A percentile compares a stretch with the other conserved stretches of the same genome.
phyloP scores from a whole-genome alignment of 2,113 vertebrate species.

The Gallinago paraguaiae region DNA sequence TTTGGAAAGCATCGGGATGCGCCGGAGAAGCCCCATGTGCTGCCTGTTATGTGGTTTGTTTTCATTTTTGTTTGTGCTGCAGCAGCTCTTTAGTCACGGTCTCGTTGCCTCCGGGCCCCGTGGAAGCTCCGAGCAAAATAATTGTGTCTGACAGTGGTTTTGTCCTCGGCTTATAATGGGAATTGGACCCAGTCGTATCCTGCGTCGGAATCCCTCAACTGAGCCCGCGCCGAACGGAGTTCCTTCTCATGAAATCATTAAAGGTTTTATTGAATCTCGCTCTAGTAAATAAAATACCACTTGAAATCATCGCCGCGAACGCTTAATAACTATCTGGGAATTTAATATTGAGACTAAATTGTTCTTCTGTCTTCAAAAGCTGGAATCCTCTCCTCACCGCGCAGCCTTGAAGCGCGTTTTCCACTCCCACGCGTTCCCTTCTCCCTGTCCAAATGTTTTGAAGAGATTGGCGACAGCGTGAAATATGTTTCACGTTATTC shows the following conservation, averaged over 20 bases:
- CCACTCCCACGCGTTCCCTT: neutral
- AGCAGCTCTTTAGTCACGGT: neutral
- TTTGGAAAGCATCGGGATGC: neutral
- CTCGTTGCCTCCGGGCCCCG: neutral
- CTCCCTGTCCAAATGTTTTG: neutral
- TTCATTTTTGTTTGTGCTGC: neutral
- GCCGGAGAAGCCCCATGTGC: neutral
- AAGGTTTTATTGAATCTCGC: neutral
- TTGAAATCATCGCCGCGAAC: neutral
- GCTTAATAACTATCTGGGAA: neutral
- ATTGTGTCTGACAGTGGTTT: neutral
- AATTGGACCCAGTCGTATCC: neutral
- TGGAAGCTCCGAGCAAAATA: neutral
- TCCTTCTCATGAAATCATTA: neutral
- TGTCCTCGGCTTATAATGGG: neutral
- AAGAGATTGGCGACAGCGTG: neutral
- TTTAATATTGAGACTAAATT: neutral
- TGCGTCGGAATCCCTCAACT: neutral
- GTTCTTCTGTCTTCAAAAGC: neutral
- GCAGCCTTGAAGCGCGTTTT: fast-evolving
- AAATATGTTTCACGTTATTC: neutral
- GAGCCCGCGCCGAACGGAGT: fast-evolving
- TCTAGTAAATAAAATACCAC: neutral
- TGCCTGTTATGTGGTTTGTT: neutral
- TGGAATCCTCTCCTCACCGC: neutral